Base-by-base conservation (phyloP, 1,140 invertebrate species). In the Megalonaias nervosa region DNA sequence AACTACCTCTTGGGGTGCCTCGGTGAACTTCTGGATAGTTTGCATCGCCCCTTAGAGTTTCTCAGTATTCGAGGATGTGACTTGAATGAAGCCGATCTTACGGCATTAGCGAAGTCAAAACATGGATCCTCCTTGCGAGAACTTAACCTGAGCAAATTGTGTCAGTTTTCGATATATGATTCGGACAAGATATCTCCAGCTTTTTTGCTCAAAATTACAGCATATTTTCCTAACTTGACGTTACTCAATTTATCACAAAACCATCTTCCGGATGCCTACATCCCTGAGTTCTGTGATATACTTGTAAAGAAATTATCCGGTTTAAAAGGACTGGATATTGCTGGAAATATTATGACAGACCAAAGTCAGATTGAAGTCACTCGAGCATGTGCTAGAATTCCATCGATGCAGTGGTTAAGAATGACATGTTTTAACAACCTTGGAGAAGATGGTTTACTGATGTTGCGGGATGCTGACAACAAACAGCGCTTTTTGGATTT, bases 1-100 rank as follows among this genome's bases (percentile, higher is more conserved):
- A 87, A 85, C 76, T 87, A 82, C 64, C 71, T 87, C 1, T 23
- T 84, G 0, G 85, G 85, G 15, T 87, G 85, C 56, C 76, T 87
- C 59, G 85, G 84, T 15, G 85, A 87, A 70, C 21, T 87, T 57
- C 74, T 87, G 6, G 77, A 82, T n/a, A 60, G 81, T 55, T 60
- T 86, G 26, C 67, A 65, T 58, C 72, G 57, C 4, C 85, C 85
- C 1, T 62, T 86, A 13, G 79, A 84, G n/a, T 86, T 75, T 61
- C 78, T 86, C 26, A 82, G 81, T 81, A 57, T 86, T 17, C 76
- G 82, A 21, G 81, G 82, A 15, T 87, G 85, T 82, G 85, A 87
- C 61, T 64, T 87, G 1, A 82, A 87, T 60, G 82, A 84, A 55
- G 57, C 66, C 48, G 85, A 87, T 72, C 72, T 87, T 16, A 61